Percentiles rank a stretch among this genome's conserved stretches.
Conservation (phyloP, 2,888 invertebrate genomes). For the Gerosis bhagava region DNA sequence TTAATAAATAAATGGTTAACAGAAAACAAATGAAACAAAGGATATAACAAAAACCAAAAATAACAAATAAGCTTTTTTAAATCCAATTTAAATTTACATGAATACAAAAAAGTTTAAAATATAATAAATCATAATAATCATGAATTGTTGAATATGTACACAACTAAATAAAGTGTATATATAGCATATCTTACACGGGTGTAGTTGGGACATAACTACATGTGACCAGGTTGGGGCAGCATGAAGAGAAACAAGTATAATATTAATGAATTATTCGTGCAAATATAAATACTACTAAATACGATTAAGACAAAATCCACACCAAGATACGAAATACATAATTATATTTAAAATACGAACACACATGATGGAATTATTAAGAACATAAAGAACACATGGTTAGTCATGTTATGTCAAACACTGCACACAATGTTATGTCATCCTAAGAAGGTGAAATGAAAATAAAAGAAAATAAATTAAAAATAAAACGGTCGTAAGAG, state of each 20-base stretch:
- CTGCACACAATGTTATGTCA: no score
- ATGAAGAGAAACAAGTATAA: conserved; percentile 61
- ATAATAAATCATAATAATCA: no score
- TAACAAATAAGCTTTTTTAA: no score
- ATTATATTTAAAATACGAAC: conserved; percentile 23
- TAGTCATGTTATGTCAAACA: no score
- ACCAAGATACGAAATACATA: conserved; percentile 33
- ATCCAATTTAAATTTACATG: no score
- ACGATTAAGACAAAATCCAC: conserved; percentile 32
- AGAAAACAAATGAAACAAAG: no score
- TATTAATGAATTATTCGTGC: conserved; percentile 58
- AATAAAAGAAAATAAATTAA: conserved; percentile 33
- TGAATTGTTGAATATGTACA: background rate
- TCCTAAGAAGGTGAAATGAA: conserved; percentile 23
- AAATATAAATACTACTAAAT: conserved; percentile 33
- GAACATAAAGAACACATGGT: no score
- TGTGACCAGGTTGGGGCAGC: conserved; percentile 73
- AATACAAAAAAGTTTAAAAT: no score
- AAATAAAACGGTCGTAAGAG: conserved; percentile 70
- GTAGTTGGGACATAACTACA: conserved; percentile 82
- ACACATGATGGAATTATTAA: conserved; percentile 9
- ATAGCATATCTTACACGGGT: conserved; percentile 83
- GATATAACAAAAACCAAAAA: no score
- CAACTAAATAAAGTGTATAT: conserved; percentile 31
- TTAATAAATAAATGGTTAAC: no score